Evolutionary conservation across 30 jellyfish, hydroid and myxozoan species (phyloP).

Genomic region (Aurelia aurita): DNA sequence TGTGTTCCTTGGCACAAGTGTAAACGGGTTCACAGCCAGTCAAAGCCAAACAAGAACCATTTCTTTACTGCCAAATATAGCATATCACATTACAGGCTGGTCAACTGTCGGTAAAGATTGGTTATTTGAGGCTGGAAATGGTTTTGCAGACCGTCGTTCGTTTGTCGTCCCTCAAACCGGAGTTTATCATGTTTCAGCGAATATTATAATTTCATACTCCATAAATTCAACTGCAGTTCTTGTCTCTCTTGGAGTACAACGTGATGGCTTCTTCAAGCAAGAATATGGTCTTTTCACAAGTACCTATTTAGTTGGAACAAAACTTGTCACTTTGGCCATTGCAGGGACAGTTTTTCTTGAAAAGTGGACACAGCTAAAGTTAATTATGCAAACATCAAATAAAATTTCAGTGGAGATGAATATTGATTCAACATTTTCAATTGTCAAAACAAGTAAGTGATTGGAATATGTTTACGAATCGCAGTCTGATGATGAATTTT

Average conservation of each 20-base stretch:
- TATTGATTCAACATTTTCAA: slow-evolving; percentile 86
- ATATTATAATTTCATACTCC: slow-evolving; percentile 42
- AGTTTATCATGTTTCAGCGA: slow-evolving; percentile 70
- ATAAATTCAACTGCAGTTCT: slow-evolving; percentile 44
- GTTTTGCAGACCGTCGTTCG: slow-evolving; percentile 60
- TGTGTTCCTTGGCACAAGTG: slow-evolving; percentile 62
- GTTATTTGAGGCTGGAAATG: slow-evolving; percentile 79
- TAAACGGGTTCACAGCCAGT: slow-evolving; percentile 86
- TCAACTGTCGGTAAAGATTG: slow-evolving; percentile 78
- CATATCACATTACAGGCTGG: slow-evolving; percentile 75
- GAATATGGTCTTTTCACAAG: slow-evolving; percentile 64
- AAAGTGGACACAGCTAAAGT: slow-evolving; percentile 73
- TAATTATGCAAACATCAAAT: slow-evolving; percentile 35
- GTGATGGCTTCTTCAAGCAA: slow-evolving; percentile 26
- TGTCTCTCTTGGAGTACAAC: slow-evolving; percentile 57
- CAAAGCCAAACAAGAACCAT: slow-evolving; percentile 33
- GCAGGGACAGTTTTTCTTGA: slow-evolving; percentile 72
- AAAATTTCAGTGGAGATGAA: slow-evolving; percentile 24
- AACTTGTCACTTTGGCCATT: slow-evolving; percentile 52
- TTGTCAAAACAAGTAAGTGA: slow-evolving; percentile 79
- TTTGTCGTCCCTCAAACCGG: slow-evolving; percentile 82
- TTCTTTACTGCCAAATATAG: not conserved
- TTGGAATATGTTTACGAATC: no score
- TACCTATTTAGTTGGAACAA: not conserved
- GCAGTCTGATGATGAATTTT: no score